phyloP scores from a whole-genome alignment of 2,888 invertebrate genomes.

The Chloroclysta siterata region DNA sequence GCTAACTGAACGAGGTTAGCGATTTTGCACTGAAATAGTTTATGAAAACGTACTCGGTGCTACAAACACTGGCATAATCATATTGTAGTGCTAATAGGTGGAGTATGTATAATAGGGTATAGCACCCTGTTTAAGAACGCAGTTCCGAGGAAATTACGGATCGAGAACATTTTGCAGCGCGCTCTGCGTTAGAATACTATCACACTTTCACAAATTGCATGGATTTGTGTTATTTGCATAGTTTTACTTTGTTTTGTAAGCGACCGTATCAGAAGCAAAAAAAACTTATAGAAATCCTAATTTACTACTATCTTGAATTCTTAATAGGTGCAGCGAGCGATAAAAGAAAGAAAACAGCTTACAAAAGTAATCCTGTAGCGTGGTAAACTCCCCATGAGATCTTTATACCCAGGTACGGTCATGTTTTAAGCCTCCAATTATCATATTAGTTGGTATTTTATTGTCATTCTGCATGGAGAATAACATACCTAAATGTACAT shows the following conservation, averaged over 20 bases:
- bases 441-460: neutral
- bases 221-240: constrained; percentile 5
- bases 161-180: constrained; percentile 15
- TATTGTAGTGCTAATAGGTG: constrained; percentile 37
- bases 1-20: constrained; percentile 64
- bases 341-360: too few relatives aligned
- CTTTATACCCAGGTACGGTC: too few relatives aligned
- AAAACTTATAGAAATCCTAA: too few relatives aligned
- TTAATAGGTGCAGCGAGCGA: too few relatives aligned
- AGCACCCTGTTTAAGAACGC: constrained; percentile 28
- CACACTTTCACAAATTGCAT: neutral
- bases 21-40: constrained; percentile 69
- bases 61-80: constrained; percentile 45
- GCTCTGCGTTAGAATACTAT: neutral
- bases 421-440: too few relatives aligned
- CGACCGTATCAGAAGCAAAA: too few relatives aligned
- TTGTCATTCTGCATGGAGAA: neutral
- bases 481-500: neutral
- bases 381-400: too few relatives aligned
- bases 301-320: too few relatives aligned
- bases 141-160: constrained; percentile 6
- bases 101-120: constrained; percentile 23
- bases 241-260: neutral
- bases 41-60: constrained; percentile 63
- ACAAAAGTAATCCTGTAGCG: too few relatives aligned